Conservation (phyloP, 2,113 vertebrate species). For the Indri indri region DNA sequence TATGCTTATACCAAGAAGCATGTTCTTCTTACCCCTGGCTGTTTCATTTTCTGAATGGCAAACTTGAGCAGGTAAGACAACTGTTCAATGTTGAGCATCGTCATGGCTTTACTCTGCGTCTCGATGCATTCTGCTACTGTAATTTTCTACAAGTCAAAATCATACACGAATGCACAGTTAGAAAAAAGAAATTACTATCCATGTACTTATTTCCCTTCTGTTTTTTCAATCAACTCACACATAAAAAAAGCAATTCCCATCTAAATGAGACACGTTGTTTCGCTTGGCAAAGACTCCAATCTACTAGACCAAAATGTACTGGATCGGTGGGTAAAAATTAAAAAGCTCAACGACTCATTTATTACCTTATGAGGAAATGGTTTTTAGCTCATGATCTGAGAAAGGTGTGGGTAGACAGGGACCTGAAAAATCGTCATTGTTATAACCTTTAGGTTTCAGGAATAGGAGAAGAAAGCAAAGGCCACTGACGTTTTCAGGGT, state of each 20-base stretch:
- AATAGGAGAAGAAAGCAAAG: neutral
- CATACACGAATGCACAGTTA: conserved; percentile 74
- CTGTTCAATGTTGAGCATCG: conserved; percentile 97
- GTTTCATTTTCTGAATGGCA: conserved; percentile 99
- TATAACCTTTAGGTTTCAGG: neutral
- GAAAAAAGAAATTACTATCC: neutral
- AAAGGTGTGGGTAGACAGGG: neutral
- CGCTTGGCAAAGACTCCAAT: neutral
- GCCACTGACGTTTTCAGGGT: neutral
- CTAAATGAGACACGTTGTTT: neutral
- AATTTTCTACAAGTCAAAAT: conserved; percentile 93
- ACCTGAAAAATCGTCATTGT: neutral
- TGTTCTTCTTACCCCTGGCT: conserved; percentile 93
- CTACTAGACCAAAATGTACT: neutral
- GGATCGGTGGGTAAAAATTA: neutral
- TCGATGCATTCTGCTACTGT: conserved; percentile 99
- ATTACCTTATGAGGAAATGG: neutral
- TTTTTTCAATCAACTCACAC: neutral
- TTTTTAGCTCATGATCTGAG: neutral
- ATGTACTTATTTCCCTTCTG: neutral
- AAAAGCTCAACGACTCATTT: neutral
- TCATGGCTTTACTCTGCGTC: conserved; percentile 99
- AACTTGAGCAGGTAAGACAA: conserved; percentile 99
- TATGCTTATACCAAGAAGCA: neutral
- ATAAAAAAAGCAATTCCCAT: neutral